Base-by-base conservation (phyloP, 2,113 vertebrate species). In the Forbesichthys agassizii region DNA sequence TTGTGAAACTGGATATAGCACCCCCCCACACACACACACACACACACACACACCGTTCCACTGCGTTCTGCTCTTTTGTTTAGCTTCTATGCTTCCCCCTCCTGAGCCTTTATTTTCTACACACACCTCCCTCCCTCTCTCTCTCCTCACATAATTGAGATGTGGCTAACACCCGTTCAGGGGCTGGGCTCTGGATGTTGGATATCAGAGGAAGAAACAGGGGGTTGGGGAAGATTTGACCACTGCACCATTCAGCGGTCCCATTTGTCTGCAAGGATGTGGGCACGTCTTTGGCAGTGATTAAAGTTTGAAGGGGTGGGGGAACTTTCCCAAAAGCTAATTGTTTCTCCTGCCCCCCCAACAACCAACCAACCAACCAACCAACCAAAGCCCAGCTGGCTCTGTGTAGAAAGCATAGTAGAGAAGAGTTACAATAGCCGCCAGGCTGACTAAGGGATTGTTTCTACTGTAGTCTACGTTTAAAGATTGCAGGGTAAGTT, bases 231-330 rank as follows among this genome's bases (percentile, higher is more conserved):
- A 8, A 48, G 76, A 64, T 81, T 78, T 27, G 48, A 84, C 74
- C 74, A 74, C 79, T 33, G 60, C 16, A 53, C 76, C 61, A 81
- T 81, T 88, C 82, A 85, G 82, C 82, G 74, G 76, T 70, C 2
- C 75, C 66, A 55, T 81, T 81, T 66, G 91, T 93, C 71, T 81
- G 69, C 57, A 91, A 91, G 92, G 93, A 92, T 84, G 82, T 88
- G 86, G 88, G 91, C 90, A 85, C 89, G 91, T 91, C 83, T 90
- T 92, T 93, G 93, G 92, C 92, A 88, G 75, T 89, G 91, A 94
- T 92, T 91, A 91, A 91, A 92, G 91, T 89, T 91, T 91, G 92
- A 88, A 91, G 87, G 11, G 13, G n/a, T 8, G 49, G 49, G 49
- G 9, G 91, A 87, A 90, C 82, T 86, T 82, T 83, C 66, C 83